A percentile compares a stretch with the other conserved stretches of the same genome.
Evolutionary conservation across 2,113 vertebrate genomes (phyloP).

Genomic region (Dicentrarchus labrax): DNA sequence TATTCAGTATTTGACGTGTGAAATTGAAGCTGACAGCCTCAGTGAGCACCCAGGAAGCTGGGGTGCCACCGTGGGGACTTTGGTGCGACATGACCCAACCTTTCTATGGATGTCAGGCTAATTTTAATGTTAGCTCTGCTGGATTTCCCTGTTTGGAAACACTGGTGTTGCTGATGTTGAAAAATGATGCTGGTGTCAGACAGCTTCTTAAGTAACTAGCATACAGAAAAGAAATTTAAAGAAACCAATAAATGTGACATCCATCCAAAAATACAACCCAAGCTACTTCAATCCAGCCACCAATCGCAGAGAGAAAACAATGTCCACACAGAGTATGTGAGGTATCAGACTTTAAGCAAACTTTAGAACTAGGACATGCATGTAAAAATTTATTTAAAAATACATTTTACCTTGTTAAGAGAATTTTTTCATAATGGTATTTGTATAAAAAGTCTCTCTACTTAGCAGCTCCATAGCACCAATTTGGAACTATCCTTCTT

Average conservation of each 20-base stretch:
- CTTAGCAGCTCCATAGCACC: neutral
- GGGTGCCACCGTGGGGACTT: constrained; percentile 32
- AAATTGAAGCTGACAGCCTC: constrained; percentile 69
- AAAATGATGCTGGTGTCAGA: neutral
- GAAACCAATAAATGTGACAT: neutral
- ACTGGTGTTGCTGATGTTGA: neutral
- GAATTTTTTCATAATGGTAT: neutral
- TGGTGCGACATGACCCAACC: constrained; percentile 30
- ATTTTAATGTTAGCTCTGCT: constrained; percentile 19
- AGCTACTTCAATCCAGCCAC: neutral
- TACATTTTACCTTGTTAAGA: neutral
- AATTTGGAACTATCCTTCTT: neutral
- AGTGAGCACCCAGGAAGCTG: constrained; percentile 35
- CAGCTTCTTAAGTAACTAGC: neutral
- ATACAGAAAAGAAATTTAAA: neutral
- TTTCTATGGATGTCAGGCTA: constrained; percentile 22
- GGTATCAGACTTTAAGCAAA: no score
- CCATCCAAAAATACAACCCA: neutral
- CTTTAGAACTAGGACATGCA: neutral
- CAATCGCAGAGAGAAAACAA: neutral
- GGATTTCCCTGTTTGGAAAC: constrained; percentile 7
- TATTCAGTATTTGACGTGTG: constrained; percentile 58
- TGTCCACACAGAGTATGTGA: neutral
- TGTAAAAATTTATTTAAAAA: neutral
- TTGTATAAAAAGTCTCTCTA: neutral